Percentiles rank a stretch among this genome's conserved stretches.
Conservation (phyloP, 2,113 vertebrate genomes). For the Pao palembangensis region DNA sequence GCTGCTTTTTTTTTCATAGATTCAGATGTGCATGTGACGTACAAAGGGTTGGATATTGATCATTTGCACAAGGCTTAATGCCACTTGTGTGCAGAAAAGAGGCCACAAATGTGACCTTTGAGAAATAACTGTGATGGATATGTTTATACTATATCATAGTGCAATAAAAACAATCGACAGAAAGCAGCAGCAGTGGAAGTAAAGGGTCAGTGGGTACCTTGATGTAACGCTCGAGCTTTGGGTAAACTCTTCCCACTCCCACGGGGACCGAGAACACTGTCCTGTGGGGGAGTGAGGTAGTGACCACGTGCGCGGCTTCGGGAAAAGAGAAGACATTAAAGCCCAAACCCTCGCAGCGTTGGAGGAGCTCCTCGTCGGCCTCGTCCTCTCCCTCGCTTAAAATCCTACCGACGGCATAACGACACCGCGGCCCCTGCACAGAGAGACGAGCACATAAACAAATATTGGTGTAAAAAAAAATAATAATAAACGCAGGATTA, state of each 20-base stretch:
- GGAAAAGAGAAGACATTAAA: constrained; percentile 90
- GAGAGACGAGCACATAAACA: constrained; percentile 40
- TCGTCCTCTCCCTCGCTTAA: constrained; percentile 83
- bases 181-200: neutral
- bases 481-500: neutral
- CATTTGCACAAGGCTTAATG: constrained; percentile 4
- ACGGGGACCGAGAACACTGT: constrained; percentile 80
- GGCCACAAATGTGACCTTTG: neutral
- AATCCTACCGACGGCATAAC: constrained; percentile 85
- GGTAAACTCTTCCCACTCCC: constrained; percentile 81
- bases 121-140: too few species aligned
- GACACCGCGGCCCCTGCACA: constrained; percentile 80
- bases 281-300: constrained; percentile 82
- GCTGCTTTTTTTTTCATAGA: constrained; percentile 18
- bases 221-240: constrained; percentile 82
- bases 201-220: constrained; percentile 72
- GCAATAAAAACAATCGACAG: neutral
- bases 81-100: neutral
- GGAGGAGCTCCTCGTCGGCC: constrained; percentile 77
- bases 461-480: neutral
- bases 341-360: constrained; percentile 83
- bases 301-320: constrained; percentile 86
- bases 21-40: constrained; percentile 30
- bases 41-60: constrained; percentile 26
- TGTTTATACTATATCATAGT: too few species aligned